Conservation (phyloP, 2,797 vertebrate species). For the Centroberyx gerrardi region DNA sequence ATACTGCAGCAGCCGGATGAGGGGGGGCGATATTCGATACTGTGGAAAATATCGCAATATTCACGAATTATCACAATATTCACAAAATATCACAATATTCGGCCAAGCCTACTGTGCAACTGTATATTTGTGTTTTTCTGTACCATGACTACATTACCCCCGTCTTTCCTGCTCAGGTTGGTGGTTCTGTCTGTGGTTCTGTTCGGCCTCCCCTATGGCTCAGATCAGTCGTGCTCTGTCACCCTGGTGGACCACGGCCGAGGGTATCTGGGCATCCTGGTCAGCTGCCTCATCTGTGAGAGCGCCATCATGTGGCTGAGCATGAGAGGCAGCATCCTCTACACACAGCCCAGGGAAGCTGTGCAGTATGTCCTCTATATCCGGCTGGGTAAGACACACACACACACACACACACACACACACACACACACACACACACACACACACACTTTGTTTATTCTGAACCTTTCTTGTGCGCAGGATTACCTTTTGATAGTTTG, state of each 20-base stretch:
- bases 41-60: no score
- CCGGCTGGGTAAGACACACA: slow-evolving; percentile 90
- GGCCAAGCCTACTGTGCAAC: no score
- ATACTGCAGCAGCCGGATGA: no score
- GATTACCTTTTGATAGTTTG: background rate
- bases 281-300: slow-evolving; percentile 98
- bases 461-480: background rate
- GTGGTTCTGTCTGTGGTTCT: slow-evolving; percentile 98
- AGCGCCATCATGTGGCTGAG: slow-evolving; percentile 99
- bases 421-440: background rate
- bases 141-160: background rate
- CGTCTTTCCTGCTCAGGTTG: slow-evolving; percentile 85
- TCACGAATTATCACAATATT: no score
- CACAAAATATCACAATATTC: no score
- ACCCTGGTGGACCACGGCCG: slow-evolving; percentile 98
- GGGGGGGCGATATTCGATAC: no score
- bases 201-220: slow-evolving; percentile 95
- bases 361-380: slow-evolving; percentile 99
- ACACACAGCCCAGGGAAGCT: slow-evolving; percentile 97
- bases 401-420: background rate
- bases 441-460: background rate
- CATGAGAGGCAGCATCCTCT: slow-evolving; percentile 98
- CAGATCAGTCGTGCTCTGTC: slow-evolving; percentile 93
- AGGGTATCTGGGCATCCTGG: slow-evolving; percentile 97
- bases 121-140: background rate